Evolutionary conservation across 2,888 invertebrate species (phyloP).

Genomic region (Cetonia aurata): DNA sequence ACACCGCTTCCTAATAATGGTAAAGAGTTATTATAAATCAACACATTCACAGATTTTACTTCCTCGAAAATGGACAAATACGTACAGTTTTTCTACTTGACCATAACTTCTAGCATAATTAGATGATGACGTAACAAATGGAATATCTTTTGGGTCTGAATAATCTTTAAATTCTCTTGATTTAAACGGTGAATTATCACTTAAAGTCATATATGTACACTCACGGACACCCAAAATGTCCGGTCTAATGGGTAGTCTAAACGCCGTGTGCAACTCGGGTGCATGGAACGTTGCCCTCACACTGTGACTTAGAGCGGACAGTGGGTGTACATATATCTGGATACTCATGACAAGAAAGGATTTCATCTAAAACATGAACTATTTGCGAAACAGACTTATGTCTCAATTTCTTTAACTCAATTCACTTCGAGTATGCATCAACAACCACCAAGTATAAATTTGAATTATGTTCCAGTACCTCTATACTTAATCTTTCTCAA

Average conservation of each 20-base stretch:
- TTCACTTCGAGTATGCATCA: conserved; percentile 54
- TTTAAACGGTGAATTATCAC: too few relatives aligned
- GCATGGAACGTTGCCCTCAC: too few relatives aligned
- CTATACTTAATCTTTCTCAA: conserved; percentile 56
- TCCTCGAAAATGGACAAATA: conserved; percentile 24
- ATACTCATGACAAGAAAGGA: conserved; percentile 51
- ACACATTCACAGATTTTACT: too few relatives aligned
- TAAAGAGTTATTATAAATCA: too few relatives aligned
- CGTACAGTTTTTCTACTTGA: conserved; percentile 48
- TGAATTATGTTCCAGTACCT: conserved; percentile 54
- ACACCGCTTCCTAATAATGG: too few relatives aligned
- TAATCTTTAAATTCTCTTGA: conserved; percentile 43
- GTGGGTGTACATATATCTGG: too few relatives aligned
- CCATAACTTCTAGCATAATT: too few relatives aligned
- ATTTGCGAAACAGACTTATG: too few relatives aligned
- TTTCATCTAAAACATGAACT: conserved; percentile 38
- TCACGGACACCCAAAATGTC: conserved; percentile 48
- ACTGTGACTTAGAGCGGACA: too few relatives aligned
- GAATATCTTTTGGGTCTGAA: conserved; percentile 48
- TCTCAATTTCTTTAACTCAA: conserved; percentile 44
- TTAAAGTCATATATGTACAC: too few relatives aligned
- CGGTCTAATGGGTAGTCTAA: too few relatives aligned
- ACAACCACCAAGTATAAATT: conserved; percentile 50
- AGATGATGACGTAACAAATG: conserved; percentile 44
- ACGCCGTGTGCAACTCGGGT: too few relatives aligned